A percentile compares a stretch with the other conserved stretches of the same genome.
Conservation (phyloP, 2,797 vertebrate genomes). For the Hyperoplus lanceolatus region DNA sequence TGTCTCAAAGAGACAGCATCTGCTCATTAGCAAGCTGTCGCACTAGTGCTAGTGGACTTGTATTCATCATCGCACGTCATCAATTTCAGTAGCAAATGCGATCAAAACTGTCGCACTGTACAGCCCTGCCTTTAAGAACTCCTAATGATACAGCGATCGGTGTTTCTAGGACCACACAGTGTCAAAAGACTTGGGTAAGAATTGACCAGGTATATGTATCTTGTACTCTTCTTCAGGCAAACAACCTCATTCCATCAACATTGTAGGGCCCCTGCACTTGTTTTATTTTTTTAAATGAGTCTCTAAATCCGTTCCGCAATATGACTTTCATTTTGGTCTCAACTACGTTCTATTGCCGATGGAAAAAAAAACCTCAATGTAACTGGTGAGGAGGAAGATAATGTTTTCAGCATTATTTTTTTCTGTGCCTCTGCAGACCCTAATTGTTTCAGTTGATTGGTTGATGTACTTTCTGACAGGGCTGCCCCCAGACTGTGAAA, state of each 20-base stretch:
- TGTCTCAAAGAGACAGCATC: no score
- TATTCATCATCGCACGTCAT: no score
- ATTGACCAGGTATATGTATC: conserved; percentile 13
- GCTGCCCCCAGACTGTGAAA: conserved; percentile 69
- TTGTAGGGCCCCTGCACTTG: not conserved
- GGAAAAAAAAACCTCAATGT: conserved; percentile 17
- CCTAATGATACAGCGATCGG: conserved; percentile 58
- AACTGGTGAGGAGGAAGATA: conserved; percentile 3
- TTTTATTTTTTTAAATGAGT: conserved; percentile 2
- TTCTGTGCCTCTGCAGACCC: conserved; percentile 49
- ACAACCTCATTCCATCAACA: conserved; percentile 14
- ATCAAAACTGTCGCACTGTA: no score
- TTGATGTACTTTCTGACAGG: conserved; percentile 70
- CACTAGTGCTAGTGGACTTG: no score
- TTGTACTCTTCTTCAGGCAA: conserved; percentile 6
- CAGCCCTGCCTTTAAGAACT: conserved; percentile 65
- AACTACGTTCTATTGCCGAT: conserved; percentile 19
- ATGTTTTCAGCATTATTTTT: conserved; percentile 55
- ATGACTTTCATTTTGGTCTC: conserved; percentile 13
- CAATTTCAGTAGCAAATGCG: no score
- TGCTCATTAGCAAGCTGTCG: no score
- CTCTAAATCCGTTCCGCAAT: conserved; percentile 13
- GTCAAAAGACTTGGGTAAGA: conserved; percentile 41
- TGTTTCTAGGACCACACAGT: conserved; percentile 64
- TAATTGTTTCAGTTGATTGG: conserved; percentile 77